These are phyloP conservation scores for Lysandra coridon DNA, from an alignment of 2,888 invertebrate species.

Conservation along the genomic window DNA sequence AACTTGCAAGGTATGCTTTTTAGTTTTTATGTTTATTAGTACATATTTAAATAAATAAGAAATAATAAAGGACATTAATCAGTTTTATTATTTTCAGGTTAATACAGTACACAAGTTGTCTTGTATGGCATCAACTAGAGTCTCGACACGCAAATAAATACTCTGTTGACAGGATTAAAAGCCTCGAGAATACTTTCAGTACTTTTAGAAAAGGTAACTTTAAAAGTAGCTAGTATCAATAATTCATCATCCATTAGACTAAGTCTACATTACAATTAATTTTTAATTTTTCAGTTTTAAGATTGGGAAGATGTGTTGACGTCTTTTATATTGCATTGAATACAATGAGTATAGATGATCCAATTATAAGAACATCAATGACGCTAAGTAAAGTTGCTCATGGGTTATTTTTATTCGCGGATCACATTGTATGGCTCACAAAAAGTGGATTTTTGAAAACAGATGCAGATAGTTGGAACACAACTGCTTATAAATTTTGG, in stretches of 20 bases:
- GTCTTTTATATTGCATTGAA: slow-evolving; percentile 87
- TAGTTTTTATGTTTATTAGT: slow-evolving; percentile 23
- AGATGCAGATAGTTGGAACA: slow-evolving; percentile 88
- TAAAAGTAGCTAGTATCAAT: neutral
- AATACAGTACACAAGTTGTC: slow-evolving; percentile 89
- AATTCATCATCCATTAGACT: neutral
- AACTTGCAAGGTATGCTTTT: slow-evolving; percentile 71
- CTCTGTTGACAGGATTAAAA: slow-evolving; percentile 87
- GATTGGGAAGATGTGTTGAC: slow-evolving; percentile 92
- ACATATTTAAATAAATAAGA: neutral
- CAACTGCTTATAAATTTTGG: slow-evolving; percentile 90
- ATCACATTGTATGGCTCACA: slow-evolving; percentile 93
- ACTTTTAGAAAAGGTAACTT: slow-evolving; percentile 89
- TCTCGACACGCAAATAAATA: slow-evolving; percentile 81
- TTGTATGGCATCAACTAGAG: slow-evolving; percentile 89
- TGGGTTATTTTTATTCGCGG: slow-evolving; percentile 89
- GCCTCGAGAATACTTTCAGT: slow-evolving; percentile 89
- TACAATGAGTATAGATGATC: slow-evolving; percentile 86
- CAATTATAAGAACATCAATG: slow-evolving; percentile 84
- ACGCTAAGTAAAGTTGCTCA: slow-evolving; percentile 90
- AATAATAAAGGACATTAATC: neutral
- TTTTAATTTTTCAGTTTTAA: slow-evolving; percentile 84
- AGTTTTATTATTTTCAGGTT: slow-evolving; percentile 79
- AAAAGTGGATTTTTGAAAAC: slow-evolving; percentile 85
- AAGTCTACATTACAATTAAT: neutral